phyloP scores from a whole-genome alignment of 2,888 invertebrate species.

The Geophilus truncorum region DNA sequence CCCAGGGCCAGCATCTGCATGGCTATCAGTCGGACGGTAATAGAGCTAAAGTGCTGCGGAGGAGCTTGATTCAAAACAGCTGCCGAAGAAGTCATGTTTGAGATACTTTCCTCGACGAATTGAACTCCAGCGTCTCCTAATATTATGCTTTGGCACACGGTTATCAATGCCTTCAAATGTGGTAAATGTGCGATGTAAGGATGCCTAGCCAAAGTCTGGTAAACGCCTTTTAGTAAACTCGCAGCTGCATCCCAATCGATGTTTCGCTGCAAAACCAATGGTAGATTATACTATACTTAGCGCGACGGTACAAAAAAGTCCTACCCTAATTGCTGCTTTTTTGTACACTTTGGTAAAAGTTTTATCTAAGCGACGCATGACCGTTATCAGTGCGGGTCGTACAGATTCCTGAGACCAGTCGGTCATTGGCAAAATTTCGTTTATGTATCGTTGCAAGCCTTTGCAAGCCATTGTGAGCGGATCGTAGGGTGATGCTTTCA shows the following conservation, averaged over 20 bases:
- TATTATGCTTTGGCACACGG: conserved; percentile 52
- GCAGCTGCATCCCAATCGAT: conserved; percentile 98
- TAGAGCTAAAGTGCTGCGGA: conserved; percentile 90
- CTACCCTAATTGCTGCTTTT: conserved; percentile 80
- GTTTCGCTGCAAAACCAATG: conserved; percentile 79
- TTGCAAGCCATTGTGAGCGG: conserved; percentile 93
- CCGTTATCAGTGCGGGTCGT: conserved; percentile 83
- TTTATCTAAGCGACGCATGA: conserved; percentile 87
- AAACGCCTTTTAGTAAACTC: conserved; percentile 85
- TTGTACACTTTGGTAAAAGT: conserved; percentile 96
- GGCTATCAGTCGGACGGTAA: conserved; percentile 89
- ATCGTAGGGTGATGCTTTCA: conserved; percentile 97
- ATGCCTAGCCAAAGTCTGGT: conserved; percentile 86
- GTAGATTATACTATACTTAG: too few species aligned
- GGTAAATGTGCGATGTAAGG: conserved; percentile 92
- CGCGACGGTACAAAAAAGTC: conserved; percentile 41
- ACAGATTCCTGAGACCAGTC: conserved; percentile 94
- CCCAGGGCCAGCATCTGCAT: conserved; percentile 91
- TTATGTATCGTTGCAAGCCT: conserved; percentile 88
- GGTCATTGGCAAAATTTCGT: conserved; percentile 82
- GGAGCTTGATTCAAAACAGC: conserved; percentile 87
- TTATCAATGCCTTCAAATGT: conserved; percentile 75
- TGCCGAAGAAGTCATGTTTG: conserved; percentile 57
- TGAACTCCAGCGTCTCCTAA: conserved; percentile 70
- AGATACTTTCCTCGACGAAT: conserved; percentile 58